These are phyloP conservation scores for Drosophila hamatofila DNA, from an alignment of 2,888 invertebrate species.

Conservation along the genomic window DNA sequence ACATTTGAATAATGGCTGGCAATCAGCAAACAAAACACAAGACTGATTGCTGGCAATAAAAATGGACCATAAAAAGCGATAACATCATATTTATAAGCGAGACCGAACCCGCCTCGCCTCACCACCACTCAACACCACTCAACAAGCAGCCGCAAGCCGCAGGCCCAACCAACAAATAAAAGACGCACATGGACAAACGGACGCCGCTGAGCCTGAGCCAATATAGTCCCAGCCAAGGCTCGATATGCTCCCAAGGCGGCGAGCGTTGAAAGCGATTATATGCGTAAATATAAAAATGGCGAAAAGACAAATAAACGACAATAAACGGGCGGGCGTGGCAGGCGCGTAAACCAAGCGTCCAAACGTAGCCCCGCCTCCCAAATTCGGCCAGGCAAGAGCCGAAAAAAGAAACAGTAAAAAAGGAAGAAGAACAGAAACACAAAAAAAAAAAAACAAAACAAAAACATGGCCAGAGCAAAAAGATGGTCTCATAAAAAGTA, in stretches of 20 bases:
- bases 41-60: slow-evolving; percentile 83
- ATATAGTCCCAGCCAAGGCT: slow-evolving; percentile 8
- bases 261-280: slow-evolving; percentile 80
- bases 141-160: slow-evolving; percentile 52
- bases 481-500: slow-evolving; percentile 69
- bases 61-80: slow-evolving; percentile 82
- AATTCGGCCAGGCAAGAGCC: slow-evolving; percentile 6
- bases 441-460: slow-evolving; percentile 24
- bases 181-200: slow-evolving; percentile 33
- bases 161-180: slow-evolving; percentile 42
- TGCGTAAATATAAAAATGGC: slow-evolving; percentile 81
- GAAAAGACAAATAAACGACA: slow-evolving; percentile 80
- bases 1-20: slow-evolving; percentile 79
- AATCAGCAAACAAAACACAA: slow-evolving; percentile 79
- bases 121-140: slow-evolving; percentile 53
- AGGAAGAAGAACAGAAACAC: slow-evolving; percentile 26
- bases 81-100: slow-evolving; percentile 82
- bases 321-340: slow-evolving; percentile 65
- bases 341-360: slow-evolving; percentile 49
- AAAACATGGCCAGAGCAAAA: slow-evolving; percentile 57
- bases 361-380: slow-evolving; percentile 28
- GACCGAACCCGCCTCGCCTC: slow-evolving; percentile 8
- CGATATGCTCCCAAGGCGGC: slow-evolving; percentile 49
- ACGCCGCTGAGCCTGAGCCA: slow-evolving; percentile 24
- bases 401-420: slow-evolving; percentile 12